Evolutionary conservation across 1,140 invertebrate genomes (phyloP).

Genomic region (Mercenaria mercenaria): DNA sequence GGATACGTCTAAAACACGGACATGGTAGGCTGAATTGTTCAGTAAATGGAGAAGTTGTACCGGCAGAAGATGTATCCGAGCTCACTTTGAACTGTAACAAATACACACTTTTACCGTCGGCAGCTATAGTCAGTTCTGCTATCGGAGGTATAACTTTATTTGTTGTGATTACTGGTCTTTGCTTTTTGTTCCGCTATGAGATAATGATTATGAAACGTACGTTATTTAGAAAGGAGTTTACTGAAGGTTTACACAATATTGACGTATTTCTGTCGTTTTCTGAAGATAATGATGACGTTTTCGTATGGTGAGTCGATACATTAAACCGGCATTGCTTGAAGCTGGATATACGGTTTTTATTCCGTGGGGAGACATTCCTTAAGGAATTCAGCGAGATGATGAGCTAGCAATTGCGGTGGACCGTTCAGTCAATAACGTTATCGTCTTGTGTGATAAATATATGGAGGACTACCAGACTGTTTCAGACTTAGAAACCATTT

Average conservation of each 20-base stretch:
- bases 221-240: neutral
- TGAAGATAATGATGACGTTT: conserved; percentile 21
- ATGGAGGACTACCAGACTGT: too few relatives aligned
- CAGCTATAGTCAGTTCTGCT: neutral
- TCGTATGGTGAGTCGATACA: neutral
- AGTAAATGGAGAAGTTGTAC: neutral
- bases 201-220: neutral
- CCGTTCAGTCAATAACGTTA: neutral
- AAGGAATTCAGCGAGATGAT: neutral
- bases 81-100: neutral
- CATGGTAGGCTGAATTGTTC: neutral
- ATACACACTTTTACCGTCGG: neutral
- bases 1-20: conserved; percentile 15
- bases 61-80: too few relatives aligned
- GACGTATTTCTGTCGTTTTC: conserved; percentile 38
- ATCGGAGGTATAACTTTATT: too few relatives aligned
- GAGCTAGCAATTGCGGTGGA: neutral
- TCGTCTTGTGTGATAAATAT: too few relatives aligned
- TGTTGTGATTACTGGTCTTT: neutral
- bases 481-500: too few relatives aligned
- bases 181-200: too few relatives aligned
- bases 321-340: too few relatives aligned
- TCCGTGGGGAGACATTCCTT: neutral
- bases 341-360: neutral
- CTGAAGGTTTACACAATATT: too few relatives aligned